phyloP scores from a whole-genome alignment of 92 coral and sea anemone species.

The Porites divaricata region DNA sequence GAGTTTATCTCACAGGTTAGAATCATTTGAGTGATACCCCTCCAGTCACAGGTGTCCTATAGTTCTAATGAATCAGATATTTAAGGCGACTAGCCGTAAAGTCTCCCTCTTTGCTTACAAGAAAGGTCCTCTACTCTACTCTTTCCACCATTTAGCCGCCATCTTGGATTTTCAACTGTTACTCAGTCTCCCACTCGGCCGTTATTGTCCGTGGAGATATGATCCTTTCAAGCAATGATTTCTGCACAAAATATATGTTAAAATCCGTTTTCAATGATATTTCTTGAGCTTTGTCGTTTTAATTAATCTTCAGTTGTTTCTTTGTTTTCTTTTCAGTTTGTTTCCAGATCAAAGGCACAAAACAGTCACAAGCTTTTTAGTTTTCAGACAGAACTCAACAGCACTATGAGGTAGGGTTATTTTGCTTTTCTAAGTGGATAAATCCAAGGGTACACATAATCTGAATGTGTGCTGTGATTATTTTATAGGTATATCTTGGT shows the following conservation, averaged over 20 bases:
- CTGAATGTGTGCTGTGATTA: too few species aligned
- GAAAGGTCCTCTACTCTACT: too few species aligned
- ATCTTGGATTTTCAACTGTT: not conserved
- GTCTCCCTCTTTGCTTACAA: too few species aligned
- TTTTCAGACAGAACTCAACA: conserved; percentile 92
- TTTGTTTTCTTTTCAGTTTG: conserved; percentile 66
- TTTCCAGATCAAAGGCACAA: conserved; percentile 78
- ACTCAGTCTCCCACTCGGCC: conserved; percentile 22
- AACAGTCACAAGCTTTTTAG: conserved; percentile 81
- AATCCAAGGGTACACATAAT: too few species aligned
- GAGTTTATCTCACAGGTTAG: conserved; percentile 79
- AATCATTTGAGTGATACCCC: not conserved
- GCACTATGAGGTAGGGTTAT: conserved; percentile 89
- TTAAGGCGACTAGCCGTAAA: too few species aligned
- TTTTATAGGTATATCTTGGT: conserved; percentile 84
- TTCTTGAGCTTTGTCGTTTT: not conserved
- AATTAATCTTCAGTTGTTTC: not conserved
- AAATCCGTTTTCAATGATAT: not conserved
- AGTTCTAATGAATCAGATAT: too few species aligned
- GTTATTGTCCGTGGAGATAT: not conserved
- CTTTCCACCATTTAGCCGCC: not conserved
- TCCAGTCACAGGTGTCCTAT: too few species aligned
- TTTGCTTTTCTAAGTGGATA: not conserved
- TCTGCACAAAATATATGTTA: not conserved
- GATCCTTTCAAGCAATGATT: not conserved